Evolutionary conservation across 2,888 invertebrate species (phyloP).

Genomic region (Parascotia fuliginaria): DNA sequence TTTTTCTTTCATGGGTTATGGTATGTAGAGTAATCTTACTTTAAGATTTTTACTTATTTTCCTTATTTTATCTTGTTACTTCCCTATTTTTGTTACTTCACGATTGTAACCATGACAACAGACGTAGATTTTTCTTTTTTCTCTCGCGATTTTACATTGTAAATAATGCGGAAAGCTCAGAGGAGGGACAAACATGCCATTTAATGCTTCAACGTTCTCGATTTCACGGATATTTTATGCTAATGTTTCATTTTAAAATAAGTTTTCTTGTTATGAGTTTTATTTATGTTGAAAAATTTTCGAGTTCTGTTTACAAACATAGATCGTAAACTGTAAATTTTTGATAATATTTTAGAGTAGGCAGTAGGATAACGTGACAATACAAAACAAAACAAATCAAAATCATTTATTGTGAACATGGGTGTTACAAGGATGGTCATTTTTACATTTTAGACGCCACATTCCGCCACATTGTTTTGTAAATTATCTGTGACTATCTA

Average conservation of each 20-base stretch:
- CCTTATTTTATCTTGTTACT: constrained; percentile 36
- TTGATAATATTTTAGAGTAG: background rate
- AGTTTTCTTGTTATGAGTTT: constrained; percentile 18
- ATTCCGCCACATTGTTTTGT: too few relatives aligned
- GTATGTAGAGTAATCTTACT: constrained; percentile 18
- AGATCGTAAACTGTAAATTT: background rate
- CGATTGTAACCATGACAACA: constrained; percentile 38
- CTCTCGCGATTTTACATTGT: constrained; percentile 52
- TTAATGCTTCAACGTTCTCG: constrained; percentile 34
- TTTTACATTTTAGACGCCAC: too few relatives aligned
- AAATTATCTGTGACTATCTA: too few relatives aligned
- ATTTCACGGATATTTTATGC: constrained; percentile 26
- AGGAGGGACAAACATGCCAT: constrained; percentile 41
- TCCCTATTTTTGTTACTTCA: constrained; percentile 29
- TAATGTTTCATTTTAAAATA: constrained; percentile 19
- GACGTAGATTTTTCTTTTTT: constrained; percentile 50
- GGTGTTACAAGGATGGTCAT: too few relatives aligned
- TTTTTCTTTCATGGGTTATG: too few relatives aligned
- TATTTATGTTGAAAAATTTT: background rate
- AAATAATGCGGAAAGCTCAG: constrained; percentile 61
- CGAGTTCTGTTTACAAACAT: background rate
- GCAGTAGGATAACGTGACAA: too few relatives aligned
- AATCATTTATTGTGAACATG: too few relatives aligned
- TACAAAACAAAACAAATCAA: too few relatives aligned
- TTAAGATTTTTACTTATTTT: constrained; percentile 32